Conservation (phyloP, 2,888 invertebrate genomes). For the Clivina fossor region DNA sequence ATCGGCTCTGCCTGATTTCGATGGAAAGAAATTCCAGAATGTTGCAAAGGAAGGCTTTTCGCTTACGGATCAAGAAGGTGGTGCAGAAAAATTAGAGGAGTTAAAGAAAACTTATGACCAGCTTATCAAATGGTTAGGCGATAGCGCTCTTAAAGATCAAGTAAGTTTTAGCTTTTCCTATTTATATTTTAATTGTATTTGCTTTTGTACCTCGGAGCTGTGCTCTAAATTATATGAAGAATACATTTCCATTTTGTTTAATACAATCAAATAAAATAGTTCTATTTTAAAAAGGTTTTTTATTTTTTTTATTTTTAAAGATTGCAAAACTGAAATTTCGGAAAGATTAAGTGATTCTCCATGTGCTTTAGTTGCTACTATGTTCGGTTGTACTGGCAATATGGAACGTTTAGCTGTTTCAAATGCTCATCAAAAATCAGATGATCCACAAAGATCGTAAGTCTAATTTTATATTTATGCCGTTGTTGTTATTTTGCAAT, state of each 20-base stretch:
- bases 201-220: too few species aligned
- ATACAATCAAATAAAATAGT: too few species aligned
- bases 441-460: conserved; percentile 81
- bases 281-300: too few species aligned
- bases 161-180: too few species aligned
- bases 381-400: conserved; percentile 99
- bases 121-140: conserved; percentile 82
- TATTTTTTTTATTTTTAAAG: conserved; percentile 43
- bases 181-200: too few species aligned
- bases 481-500: too few species aligned
- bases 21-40: conserved; percentile 99
- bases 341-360: conserved; percentile 89
- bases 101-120: conserved; percentile 82
- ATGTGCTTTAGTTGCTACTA: conserved; percentile 92
- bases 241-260: too few species aligned
- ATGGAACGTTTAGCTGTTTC: conserved; percentile 96
- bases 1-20: conserved; percentile 94
- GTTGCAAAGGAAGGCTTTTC: conserved; percentile 97
- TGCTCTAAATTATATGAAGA: too few species aligned
- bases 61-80: conserved; percentile 70
- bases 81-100: conserved; percentile 76
- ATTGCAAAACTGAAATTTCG: conserved; percentile 79
- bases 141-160: conserved; percentile 54
- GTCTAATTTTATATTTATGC: too few species aligned
- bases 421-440: conserved; percentile 94